Base-by-base conservation (phyloP, 2,888 invertebrate genomes). In the Carabus problematicus region DNA sequence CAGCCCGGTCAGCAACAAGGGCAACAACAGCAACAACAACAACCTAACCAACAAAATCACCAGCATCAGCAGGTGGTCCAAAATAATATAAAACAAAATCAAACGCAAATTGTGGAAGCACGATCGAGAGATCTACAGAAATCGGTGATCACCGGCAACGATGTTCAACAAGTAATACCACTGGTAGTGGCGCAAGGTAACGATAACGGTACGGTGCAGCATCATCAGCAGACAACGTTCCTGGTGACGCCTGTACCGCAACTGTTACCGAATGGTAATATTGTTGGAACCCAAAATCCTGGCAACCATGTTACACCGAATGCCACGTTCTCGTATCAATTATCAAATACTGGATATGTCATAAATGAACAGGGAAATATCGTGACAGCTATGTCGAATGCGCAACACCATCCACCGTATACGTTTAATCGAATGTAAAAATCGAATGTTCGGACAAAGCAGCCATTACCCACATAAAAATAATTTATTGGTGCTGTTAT, bases 221-320 rank as follows among this genome's bases (percentile, higher is more conserved):
- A 85, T 71, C 86, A 88, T 73, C 87, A 87, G 56, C 88, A 88
- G 76, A 87, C 87, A 74, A 85, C 88, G 0, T 89, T 88, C 78
- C 84, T 88, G 71, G 88, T 89, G 8, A 88, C 88, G 1, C 88
- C 88, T 1, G 88, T 89, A 39, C 87, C 88, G 19, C 88, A 88
- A 80, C 83, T 89, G 79, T 85, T 88, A 74, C 87, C 81, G 18
- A 81, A 80, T 73, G 79, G 79, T 47, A 81, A 80, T 73, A 76
- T 81, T 59, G 79, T 80, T 41, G 75, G 77, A 12, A 75, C 79
- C 14, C 81, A 81, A 73, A 80, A 79, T 73, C 72, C 78, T 19
- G 76, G 75, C 68, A 80, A 78, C 72, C 80, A 80, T 72, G 69
- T 69, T 40, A 75, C 78, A n/a, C 73, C 80, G 0, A 75, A 78